Conservation (phyloP, 64 coral and sea anemone species). For the Dendronephthya gigantea region DNA sequence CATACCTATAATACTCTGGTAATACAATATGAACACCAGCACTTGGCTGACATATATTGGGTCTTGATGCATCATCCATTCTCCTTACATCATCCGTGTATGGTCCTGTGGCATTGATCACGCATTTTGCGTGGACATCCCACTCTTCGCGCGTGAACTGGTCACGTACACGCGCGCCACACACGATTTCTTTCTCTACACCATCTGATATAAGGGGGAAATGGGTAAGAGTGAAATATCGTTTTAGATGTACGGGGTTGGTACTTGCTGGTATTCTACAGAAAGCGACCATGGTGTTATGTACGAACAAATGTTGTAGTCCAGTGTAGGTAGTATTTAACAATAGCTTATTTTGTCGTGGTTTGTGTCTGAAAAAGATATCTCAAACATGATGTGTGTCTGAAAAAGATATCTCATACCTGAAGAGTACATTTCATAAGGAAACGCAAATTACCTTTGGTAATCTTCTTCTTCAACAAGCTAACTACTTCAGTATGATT, state of each 20-base stretch:
- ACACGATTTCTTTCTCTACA: slow-evolving; percentile 54
- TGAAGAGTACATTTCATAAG: neutral
- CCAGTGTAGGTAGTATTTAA: too few species aligned
- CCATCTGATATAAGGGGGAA: neutral
- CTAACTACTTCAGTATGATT: slow-evolving; percentile 81
- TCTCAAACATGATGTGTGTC: too few species aligned
- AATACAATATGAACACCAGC: slow-evolving; percentile 85
- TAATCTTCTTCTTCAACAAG: slow-evolving; percentile 59
- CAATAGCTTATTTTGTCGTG: too few species aligned
- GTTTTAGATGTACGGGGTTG: neutral
- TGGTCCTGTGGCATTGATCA: slow-evolving; percentile 87
- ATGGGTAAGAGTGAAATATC: neutral
- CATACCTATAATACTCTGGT: slow-evolving; percentile 88
- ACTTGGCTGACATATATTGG: slow-evolving; percentile 80
- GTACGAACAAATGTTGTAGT: too few species aligned
- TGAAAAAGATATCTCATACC: too few species aligned
- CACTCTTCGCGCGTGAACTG: slow-evolving; percentile 65
- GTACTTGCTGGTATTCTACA: too few species aligned
- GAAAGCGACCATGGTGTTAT: too few species aligned
- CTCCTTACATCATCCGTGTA: slow-evolving; percentile 70
- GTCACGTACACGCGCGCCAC: slow-evolving; percentile 76
- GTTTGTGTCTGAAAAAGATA: too few species aligned
- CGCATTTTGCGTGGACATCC: slow-evolving; percentile 77
- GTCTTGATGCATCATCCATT: slow-evolving; percentile 53
- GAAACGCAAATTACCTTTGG: slow-evolving; percentile 33